Base-by-base conservation (phyloP, 2,888 invertebrate species). In the Pecten maximus region DNA sequence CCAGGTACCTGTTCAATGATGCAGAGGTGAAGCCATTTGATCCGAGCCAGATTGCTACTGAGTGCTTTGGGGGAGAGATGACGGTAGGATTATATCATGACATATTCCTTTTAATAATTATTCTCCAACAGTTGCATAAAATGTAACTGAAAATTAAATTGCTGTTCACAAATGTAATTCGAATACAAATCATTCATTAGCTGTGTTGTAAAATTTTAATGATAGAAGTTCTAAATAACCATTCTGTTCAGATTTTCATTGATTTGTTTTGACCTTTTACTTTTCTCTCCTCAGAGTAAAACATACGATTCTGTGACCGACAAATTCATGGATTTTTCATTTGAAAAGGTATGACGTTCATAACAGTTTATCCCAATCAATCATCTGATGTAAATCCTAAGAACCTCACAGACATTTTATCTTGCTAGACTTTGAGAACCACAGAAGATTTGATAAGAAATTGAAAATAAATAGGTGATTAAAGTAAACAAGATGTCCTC, bases 11-110 rank as follows among this genome's bases (percentile, higher is more conserved):
- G 91, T 97, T 97, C 92, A 97, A 97, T 94, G 97, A 97, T 95
- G 96, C 97, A 89, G 97, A 97, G 91, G 97, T 97, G 48, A 99
- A 99, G 97, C 98, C 98, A 0, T 99, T 99, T 97, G 99, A 99
- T 97, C 98, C 99, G 0, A 98, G 98, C 95, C 99, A 99, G 97
- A 98, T 99, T 91, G 99, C 99, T 0, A 98, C 98, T 0, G 99
- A 99, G 97, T 99, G 99, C 97, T 99, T 99, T 97, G 99, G 99
- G 3, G 99, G 99, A 8, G 99, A 99, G 97, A 99, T 99, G 98
- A 99, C 99, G 90, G 98, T 98, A 96, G 97, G 97, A 93, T 92
- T 90, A 95, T 15, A 39, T 60, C 35, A 19, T 60, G 35, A 40
- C 48, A 28, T 1, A 60, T 40, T n/a, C n/a, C n/a, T 16, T 35